Percentiles rank a stretch among this genome's conserved stretches.
Conservation (phyloP, 2,113 vertebrate species). For the Chaenocephalus aceratus region DNA sequence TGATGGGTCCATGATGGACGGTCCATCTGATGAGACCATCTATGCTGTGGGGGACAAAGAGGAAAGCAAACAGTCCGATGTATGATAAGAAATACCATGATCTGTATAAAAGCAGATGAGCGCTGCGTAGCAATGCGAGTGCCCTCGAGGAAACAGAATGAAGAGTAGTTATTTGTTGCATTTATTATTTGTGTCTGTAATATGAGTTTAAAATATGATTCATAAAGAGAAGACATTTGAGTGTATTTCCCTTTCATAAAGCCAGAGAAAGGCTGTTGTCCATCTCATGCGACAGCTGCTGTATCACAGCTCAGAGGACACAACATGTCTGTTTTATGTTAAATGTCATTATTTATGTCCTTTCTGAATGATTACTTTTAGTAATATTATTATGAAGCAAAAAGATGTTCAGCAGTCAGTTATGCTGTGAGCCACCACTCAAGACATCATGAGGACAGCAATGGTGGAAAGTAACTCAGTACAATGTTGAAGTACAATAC, state of each 20-base stretch:
- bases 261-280: not conserved
- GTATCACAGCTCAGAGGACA: not conserved
- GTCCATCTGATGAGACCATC: not conserved
- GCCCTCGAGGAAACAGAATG: constrained; percentile 14
- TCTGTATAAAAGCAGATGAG: not conserved
- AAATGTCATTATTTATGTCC: not conserved
- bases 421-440: not conserved
- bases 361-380: not conserved
- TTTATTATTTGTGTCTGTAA: constrained; percentile 5
- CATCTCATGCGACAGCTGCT: not conserved
- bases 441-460: not conserved
- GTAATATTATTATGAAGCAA: not conserved
- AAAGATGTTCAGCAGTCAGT: not conserved
- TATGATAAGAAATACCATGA: not conserved
- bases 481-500: too few species aligned
- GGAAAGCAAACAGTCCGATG: not conserved
- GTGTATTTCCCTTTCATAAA: constrained; percentile 2
- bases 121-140: not conserved
- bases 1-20: too few species aligned
- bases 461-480: too few species aligned
- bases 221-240: constrained; percentile 20
- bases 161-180: constrained; percentile 21
- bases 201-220: constrained; percentile 30
- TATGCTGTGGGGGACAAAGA: not conserved
- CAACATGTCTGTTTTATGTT: not conserved